phyloP scores from a whole-genome alignment of 2,113 vertebrate genomes.

The Burhinus oedicnemus region DNA sequence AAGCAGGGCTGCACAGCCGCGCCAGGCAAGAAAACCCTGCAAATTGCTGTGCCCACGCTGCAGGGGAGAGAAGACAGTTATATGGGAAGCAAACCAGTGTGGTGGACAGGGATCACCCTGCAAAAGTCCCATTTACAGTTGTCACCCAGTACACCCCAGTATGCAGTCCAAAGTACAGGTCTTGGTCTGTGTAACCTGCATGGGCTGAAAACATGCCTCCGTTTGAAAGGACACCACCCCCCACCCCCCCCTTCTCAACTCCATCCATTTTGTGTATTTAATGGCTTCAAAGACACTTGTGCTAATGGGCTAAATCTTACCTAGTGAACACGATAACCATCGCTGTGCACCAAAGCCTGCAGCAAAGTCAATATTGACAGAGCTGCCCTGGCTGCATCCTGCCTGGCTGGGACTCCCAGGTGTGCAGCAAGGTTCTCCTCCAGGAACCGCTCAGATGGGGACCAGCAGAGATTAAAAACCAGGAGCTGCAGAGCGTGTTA shows the following conservation, averaged over 20 bases:
- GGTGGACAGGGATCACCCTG: neutral
- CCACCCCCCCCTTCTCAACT: neutral
- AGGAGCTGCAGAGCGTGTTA: neutral
- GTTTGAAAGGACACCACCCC: neutral
- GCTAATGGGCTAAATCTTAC: neutral
- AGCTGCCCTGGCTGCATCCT: conserved; percentile 5
- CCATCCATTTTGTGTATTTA: neutral
- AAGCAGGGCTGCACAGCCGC: neutral
- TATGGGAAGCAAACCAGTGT: neutral
- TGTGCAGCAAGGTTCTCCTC: neutral
- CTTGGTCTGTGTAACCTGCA: neutral
- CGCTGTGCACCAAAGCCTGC: neutral
- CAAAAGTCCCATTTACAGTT: neutral
- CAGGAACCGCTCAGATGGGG: neutral
- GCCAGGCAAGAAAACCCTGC: neutral
- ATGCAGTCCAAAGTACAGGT: neutral
- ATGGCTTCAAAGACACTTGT: conserved; percentile 31
- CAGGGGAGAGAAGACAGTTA: neutral
- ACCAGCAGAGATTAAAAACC: neutral
- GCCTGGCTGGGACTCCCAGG: neutral
- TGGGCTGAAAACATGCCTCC: neutral
- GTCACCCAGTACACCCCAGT: neutral
- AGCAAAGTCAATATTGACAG: conserved; percentile 58
- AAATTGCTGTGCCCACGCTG: neutral
- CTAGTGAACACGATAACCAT: neutral